Percentiles rank a stretch among this genome's conserved stretches.
Evolutionary conservation across 2,113 vertebrate genomes (phyloP).

Genomic region (Puntigrus tetrazona): DNA sequence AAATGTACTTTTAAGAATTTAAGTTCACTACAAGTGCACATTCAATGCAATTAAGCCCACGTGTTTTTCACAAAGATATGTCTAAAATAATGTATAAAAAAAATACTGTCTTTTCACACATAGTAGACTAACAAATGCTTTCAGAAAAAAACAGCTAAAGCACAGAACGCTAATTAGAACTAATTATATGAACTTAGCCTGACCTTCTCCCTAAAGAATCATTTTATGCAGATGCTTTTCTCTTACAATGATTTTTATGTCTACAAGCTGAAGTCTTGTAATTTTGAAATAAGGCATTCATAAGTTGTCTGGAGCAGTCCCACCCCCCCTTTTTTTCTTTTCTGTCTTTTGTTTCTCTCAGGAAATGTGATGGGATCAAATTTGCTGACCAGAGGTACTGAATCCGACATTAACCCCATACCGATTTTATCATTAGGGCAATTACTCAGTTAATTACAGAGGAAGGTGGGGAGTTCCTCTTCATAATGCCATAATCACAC

Average conservation of each 20-base stretch:
- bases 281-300: neutral
- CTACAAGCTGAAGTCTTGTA: neutral
- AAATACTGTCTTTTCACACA: neutral
- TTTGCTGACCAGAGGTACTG: neutral
- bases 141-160: too few relatives aligned
- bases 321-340: neutral
- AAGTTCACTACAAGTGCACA: neutral
- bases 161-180: neutral
- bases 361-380: slow-evolving; percentile 24
- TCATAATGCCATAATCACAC: slow-evolving; percentile 22
- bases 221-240: slow-evolving; percentile 10
- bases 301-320: neutral
- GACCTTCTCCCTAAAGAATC: slow-evolving; percentile 3
- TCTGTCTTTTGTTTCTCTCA: slow-evolving; percentile 1
- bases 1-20: neutral
- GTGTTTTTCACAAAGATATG: too few relatives aligned
- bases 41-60: too few relatives aligned
- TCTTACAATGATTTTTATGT: neutral
- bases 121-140: neutral
- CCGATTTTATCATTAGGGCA: slow-evolving; percentile 46
- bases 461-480: slow-evolving; percentile 43
- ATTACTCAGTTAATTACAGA: slow-evolving; percentile 39
- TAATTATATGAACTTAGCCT: neutral
- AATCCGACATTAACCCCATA: slow-evolving; percentile 40
- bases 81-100: neutral